These are phyloP conservation scores for Xiphias gladius DNA, from an alignment of 2,113 vertebrate species.

Conservation along the genomic window DNA sequence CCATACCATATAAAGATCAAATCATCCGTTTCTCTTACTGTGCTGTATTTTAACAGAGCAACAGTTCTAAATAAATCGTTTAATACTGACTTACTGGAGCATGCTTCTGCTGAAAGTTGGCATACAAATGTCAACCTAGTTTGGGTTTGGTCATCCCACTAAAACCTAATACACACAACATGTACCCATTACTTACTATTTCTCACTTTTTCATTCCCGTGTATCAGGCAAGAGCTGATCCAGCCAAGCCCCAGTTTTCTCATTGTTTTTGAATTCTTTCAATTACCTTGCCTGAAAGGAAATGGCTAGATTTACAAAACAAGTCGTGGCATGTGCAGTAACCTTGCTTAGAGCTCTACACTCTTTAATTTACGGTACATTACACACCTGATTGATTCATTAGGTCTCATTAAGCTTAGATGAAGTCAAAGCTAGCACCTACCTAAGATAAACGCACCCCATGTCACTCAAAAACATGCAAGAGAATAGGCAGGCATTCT, in stretches of 20 bases:
- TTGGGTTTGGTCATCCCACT: background rate
- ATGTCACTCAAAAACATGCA: background rate
- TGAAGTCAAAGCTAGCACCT: constrained; percentile 1
- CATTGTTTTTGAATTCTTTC: background rate
- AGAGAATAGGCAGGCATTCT: background rate
- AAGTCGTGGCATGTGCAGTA: background rate
- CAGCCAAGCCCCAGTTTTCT: background rate
- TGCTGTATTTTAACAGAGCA: background rate
- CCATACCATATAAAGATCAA: background rate
- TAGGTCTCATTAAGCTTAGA: constrained; percentile 10
- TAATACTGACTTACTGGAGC: background rate
- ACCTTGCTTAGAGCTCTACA: background rate
- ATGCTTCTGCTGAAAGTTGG: background rate
- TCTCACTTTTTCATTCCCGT: background rate
- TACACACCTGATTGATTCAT: constrained; percentile 30
- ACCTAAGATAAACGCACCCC: background rate
- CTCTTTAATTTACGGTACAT: background rate
- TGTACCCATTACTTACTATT: background rate
- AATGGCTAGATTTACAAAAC: background rate
- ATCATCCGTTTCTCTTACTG: background rate
- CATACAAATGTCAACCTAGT: background rate
- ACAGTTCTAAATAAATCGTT: background rate
- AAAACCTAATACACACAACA: background rate
- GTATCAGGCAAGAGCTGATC: background rate
- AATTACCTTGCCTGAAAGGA: constrained; percentile 1